Evolutionary conservation across 2,888 invertebrate species (phyloP), one percentile per base, ranked within the genome.

Genomic region (Drosophila peninsularis): DNA sequence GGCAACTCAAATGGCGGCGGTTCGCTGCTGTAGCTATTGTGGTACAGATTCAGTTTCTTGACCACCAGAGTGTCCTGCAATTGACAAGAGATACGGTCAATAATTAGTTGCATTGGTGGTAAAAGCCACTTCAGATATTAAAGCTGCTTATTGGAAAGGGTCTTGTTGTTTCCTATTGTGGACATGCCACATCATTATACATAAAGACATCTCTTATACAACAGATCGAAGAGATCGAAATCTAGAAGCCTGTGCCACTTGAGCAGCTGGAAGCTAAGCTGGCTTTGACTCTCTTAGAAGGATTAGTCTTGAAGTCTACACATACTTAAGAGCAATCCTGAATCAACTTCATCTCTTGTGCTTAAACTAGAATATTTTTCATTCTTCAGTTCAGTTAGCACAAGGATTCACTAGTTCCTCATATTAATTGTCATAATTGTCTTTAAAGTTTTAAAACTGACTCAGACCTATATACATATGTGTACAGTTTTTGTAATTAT

Each of bases 61-160:
- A 97, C 96, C 32, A 96, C 95, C 92, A 97, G 95, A 14, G 96
- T 96, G 91, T 97, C 97, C 96, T 96, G 50, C 2, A 42, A 53
- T 17, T 9, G 36, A 2, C 3, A 21, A 0, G 6, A 11, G 6
- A 24, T n/a, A 24, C 24, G 0, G 6, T 50, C 5, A 14, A 14
- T 34, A 27, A 4, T 2, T 30, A n/a, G n/a, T n/a, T n/a, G n/a
- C n/a, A n/a, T n/a, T n/a, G n/a, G n/a, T n/a, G n/a, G n/a, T n/a
- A 6, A 1, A 17, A 13, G 14, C 11, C 13, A 19, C 41, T 21
- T 42, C 11, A 39, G 19, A 11, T 19, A 19, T 3, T 21, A 2
- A 11, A 11, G 2, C 1, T 41, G 5, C 2, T 13, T 13, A 13
- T 4, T 24, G 24, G 44, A 10, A n/a, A 27, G 21, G 10, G 7